A percentile compares a stretch with the other conserved stretches of the same genome.
Conservation (phyloP, 1,140 invertebrate genomes). For the Diabrotica undecimpunctata region DNA sequence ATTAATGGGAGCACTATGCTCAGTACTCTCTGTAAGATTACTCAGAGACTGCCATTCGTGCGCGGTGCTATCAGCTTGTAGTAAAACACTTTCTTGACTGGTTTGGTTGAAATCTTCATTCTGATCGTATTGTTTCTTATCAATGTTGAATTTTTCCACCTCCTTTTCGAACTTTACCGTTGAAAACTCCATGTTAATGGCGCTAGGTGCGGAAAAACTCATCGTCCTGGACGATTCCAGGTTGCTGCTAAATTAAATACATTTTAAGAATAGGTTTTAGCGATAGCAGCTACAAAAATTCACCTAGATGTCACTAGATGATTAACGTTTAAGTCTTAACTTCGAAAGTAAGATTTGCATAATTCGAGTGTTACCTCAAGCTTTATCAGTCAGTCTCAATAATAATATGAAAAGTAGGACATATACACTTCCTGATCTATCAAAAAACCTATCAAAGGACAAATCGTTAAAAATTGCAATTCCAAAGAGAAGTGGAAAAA, state of each 20-base stretch:
- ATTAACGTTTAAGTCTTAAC: too few relatives aligned
- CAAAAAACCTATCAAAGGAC: too few relatives aligned
- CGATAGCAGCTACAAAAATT: too few relatives aligned
- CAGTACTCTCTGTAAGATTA: slow-evolving; percentile 81
- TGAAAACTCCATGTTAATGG: slow-evolving; percentile 75
- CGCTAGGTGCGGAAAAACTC: slow-evolving; percentile 80
- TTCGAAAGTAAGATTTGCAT: too few relatives aligned
- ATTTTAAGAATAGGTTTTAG: slow-evolving; percentile 14
- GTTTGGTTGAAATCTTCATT: slow-evolving; percentile 29
- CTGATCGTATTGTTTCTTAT: slow-evolving; percentile 27
- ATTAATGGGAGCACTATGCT: slow-evolving; percentile 82
- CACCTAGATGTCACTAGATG: too few relatives aligned
- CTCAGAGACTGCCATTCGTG: slow-evolving; percentile 77
- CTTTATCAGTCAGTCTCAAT: too few relatives aligned
- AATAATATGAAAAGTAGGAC: too few relatives aligned
- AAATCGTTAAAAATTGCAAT: too few relatives aligned
- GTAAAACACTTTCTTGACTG: slow-evolving; percentile 52
- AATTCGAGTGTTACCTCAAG: too few relatives aligned
- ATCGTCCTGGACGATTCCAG: slow-evolving; percentile 68
- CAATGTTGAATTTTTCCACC: slow-evolving; percentile 30
- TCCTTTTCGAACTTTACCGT: slow-evolving; percentile 64
- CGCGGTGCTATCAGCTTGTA: slow-evolving; percentile 47
- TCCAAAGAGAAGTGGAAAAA: too few relatives aligned
- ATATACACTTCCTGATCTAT: too few relatives aligned
- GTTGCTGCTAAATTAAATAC: slow-evolving; percentile 32